phyloP scores from a whole-genome alignment of 2,888 invertebrate species.

The Hyppa rectilinea region DNA sequence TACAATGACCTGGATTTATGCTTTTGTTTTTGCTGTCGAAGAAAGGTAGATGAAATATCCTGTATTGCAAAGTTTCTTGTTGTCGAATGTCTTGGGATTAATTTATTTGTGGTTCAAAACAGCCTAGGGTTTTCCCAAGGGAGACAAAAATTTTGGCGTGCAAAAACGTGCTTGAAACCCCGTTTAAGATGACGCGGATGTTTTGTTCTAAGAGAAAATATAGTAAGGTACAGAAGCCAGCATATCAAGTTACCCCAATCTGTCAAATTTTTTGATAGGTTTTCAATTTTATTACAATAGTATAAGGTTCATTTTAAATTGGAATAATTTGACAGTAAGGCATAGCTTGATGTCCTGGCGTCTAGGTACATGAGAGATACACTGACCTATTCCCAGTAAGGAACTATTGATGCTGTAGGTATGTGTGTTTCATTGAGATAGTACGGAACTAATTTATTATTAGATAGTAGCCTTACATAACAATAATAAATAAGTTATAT shows the following conservation, averaged over 20 bases:
- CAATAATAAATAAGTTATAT: constrained; percentile 34
- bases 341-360: no score
- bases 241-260: no score
- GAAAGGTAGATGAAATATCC: background rate
- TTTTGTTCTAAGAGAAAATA: background rate
- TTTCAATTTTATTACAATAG: no score
- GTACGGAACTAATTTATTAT: constrained; percentile 41
- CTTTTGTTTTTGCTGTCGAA: constrained; percentile 39
- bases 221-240: background rate
- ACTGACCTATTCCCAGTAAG: constrained; percentile 49
- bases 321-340: no score
- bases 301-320: no score
- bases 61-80: constrained; percentile 43
- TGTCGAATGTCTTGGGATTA: constrained; percentile 29
- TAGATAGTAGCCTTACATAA: constrained; percentile 40
- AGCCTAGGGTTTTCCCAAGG: constrained; percentile 24
- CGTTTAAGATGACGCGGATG: background rate
- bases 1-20: constrained; percentile 25
- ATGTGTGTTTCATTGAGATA: constrained; percentile 23
- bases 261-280: no score
- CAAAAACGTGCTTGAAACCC: constrained; percentile 27
- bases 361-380: constrained; percentile 5
- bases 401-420: constrained; percentile 3
- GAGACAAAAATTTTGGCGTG: constrained; percentile 15
- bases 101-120: constrained; percentile 43